phyloP scores from a whole-genome alignment of 1,140 invertebrate species.

The Plectus sambesii region DNA sequence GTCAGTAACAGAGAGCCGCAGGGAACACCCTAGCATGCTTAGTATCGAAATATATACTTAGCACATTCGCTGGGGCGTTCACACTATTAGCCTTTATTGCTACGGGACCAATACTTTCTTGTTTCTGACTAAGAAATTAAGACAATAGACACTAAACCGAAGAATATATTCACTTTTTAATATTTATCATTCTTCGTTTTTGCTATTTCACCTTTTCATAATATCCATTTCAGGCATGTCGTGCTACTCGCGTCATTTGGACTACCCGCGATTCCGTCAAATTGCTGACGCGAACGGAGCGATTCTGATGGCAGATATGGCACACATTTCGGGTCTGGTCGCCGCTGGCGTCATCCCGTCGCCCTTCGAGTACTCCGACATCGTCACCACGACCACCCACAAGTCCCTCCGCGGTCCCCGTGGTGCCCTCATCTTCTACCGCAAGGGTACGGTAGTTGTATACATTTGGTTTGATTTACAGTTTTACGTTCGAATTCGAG shows the following conservation, averaged over 20 bases:
- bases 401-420: constrained; percentile 81
- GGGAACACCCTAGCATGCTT: too few species aligned
- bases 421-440: constrained; percentile 46
- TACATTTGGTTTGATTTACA: constrained; percentile 15
- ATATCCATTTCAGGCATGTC: constrained; percentile 64
- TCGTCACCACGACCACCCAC: constrained; percentile 90
- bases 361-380: constrained; percentile 82
- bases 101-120: too few species aligned
- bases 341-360: constrained; percentile 71
- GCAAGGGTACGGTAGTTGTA: constrained; percentile 31
- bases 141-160: too few species aligned
- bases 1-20: too few species aligned
- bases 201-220: too few species aligned
- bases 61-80: too few species aligned
- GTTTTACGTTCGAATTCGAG: constrained; percentile 23
- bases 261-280: constrained; percentile 69
- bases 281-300: constrained; percentile 75
- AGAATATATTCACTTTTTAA: too few species aligned
- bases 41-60: too few species aligned
- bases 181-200: too few species aligned
- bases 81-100: too few species aligned
- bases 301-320: constrained; percentile 87
- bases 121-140: too few species aligned
- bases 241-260: constrained; percentile 66
- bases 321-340: constrained; percentile 80